Evolutionary conservation across 1,140 invertebrate species (phyloP), one percentile per base, ranked within the genome.

Genomic region (Drosophila parvula): DNA sequence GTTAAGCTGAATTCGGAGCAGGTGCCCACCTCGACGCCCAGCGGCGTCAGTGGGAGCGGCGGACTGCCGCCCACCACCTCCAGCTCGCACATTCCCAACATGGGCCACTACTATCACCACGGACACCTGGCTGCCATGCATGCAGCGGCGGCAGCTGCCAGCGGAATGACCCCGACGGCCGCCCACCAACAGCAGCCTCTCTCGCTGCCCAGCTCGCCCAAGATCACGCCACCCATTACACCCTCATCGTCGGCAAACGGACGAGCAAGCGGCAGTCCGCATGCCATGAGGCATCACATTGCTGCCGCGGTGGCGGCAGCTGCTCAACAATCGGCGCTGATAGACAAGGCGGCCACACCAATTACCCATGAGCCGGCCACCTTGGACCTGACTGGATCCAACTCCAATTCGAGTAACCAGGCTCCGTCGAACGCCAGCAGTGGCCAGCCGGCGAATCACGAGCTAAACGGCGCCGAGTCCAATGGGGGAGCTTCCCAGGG

Each of bases 401-500:
- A 92, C 45, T 92, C 91, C 11, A 92, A 91, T 40, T 90, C 91
- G 12, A 91, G 89, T 51, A 86, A 90, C 48, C 88, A 90, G 68
- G 78, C 89, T 0, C 75, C 90, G 16, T 91, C 90, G 1, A 84
- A 77, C 9, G 68, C 83, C 8, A 88, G 88, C 51, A 92, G 79
- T 51, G 71, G 89, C 9, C 84, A 56, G 11, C 57, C 84, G 0
- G 50, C 55, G 10, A 67, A 55, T 14, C 89, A 90, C 22, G 89
- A 90, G 44, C 47, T 90, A 0, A 82, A 89, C 5, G 79, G 88
- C 9, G 68, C 80, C n/a, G 82, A 91, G 22, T 82, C 84, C 9
- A 84, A 90, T 51, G 90, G 84, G 12, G 90, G 84, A 11, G 79
- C 83, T 8, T 48, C 67, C 22, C 69, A 71, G 36, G 60, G 74